Base-by-base conservation (phyloP, 2,113 vertebrate species). In the Tachysurus fulvidraco region DNA sequence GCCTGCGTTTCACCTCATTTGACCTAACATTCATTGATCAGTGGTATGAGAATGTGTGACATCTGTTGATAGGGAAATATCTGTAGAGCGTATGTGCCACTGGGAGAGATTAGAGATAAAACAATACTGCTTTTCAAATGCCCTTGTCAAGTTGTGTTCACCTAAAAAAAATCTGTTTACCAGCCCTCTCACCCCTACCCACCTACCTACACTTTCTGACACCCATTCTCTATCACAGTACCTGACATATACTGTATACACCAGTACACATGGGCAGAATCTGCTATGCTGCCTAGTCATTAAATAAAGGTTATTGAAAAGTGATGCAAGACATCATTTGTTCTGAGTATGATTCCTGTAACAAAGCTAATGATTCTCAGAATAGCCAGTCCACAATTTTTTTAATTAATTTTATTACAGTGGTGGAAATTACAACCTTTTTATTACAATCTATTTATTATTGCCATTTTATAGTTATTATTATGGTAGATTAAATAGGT, bases 11-110 rank as follows among this genome's bases (percentile, higher is more conserved):
- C 5, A 64, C 50, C 57, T 64, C 11, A 55, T 23, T 64, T 78
- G 25, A 76, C 65, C 57, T 9, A 78, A 65, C 60, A 52, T 76
- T 64, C 59, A 78, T 64, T 78, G 28, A 57, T 57, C 64, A 78
- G 44, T 64, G 78, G 30, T 64, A 59, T n/a, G 41, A 1, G 25
- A 64, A 65, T 52, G 4, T 81, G 54, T 36, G 46, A 16, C 74
- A 52, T 50, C 25, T 71, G 82, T 83, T 36, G 65, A 54, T 25
- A 30, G 28, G 65, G n/a, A 83, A 52, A 83, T 67, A 67, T 83
- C 44, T 14, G 17, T 54, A 46, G 62, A 52, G 62, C 5, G 25
- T 5, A 52, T 17, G 62, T 54, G 44, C 28, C 21, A 52, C 52
- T 36, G 82, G 52, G 25, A 71, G 28, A 71, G 52, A 71, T 52